Evolutionary conservation across 2,888 invertebrate species (phyloP), one percentile per base, ranked within the genome.

Genomic region (Polymixis lichenea): DNA sequence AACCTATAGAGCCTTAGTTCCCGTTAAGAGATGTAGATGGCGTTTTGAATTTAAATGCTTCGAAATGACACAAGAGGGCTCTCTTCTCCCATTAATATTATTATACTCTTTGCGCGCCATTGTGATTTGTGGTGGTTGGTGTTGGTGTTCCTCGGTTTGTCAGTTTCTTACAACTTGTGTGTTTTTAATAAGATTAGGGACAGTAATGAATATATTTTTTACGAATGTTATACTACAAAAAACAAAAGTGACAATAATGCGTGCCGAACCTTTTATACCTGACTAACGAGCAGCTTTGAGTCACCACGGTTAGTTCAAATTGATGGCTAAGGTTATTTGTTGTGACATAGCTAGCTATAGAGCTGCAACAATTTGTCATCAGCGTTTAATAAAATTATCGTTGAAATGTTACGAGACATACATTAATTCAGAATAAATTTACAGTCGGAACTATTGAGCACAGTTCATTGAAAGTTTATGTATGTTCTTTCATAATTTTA

Each of bases 291-390:
- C 91, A 92, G 90, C 91, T 92, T 94, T 93, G 94, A 94, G 94
- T 95, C 95, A 95, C 92, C 95, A 95, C 96, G 96, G 96, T 96
- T 91, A 95, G 96, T 95, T 93, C 86, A 91, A 95, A 94, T 93
- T 92, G 91, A 93, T 95, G 91, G 91, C 94, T 94, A 91, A 95
- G 96, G 96, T 96, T 96, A 96, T 96, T 95, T 96, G 95, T 96
- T 96, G 94, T 96, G 95, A 95, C 94, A 93, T 94, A 91, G 88
- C 90, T 93, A 94, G 90, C 87, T 94, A 92, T 93, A 90, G 92
- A 92, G 90, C 87, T 91, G 79, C 80, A 87, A 87, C 90, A 92
- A 92, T 94, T 94, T 94, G 92, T 94, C 92, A 93, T 92, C 90
- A 90, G 82, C 89, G 86, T 88, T 89, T 90, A 86, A 85, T 90